Conservation (phyloP, 2,113 vertebrate species). For the Misgurnus anguillicaudatus region DNA sequence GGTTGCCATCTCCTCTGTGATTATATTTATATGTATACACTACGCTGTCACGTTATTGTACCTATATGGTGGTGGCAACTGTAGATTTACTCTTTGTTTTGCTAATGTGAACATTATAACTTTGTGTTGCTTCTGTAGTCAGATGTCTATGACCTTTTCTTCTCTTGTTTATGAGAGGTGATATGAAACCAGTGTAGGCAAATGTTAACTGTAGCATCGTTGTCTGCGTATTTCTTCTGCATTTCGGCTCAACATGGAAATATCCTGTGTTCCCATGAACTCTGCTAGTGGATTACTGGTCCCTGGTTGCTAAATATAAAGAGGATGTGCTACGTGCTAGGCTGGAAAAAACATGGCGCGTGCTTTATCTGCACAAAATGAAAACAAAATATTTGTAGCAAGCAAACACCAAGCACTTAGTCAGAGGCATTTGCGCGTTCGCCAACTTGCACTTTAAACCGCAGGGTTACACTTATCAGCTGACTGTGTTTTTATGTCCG, state of each 20-base stretch:
- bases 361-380: neutral
- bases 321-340: slow-evolving; percentile 52
- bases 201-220: neutral
- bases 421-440: slow-evolving; percentile 6
- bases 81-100: neutral
- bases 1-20: neutral
- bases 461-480: slow-evolving; percentile 59
- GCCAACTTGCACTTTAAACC: slow-evolving; percentile 58
- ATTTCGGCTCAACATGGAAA: slow-evolving; percentile 58
- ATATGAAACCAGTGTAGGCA: neutral
- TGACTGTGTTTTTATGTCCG: slow-evolving; percentile 24
- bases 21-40: neutral
- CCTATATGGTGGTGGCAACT: neutral
- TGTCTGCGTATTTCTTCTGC: slow-evolving; percentile 6
- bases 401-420: neutral
- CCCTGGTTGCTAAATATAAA: slow-evolving; percentile 70
- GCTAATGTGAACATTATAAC: neutral
- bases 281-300: slow-evolving; percentile 51
- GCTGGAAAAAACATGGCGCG: slow-evolving; percentile 56
- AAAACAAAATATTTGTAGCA: slow-evolving; percentile 50
- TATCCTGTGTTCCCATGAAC: slow-evolving; percentile 59
- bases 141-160: neutral
- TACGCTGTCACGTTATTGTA: neutral
- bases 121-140: neutral
- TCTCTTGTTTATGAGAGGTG: neutral